These are phyloP conservation scores for Zoanthus sansibaricus DNA, from an alignment of 92 coral and sea anemone species.

Conservation along the genomic window DNA sequence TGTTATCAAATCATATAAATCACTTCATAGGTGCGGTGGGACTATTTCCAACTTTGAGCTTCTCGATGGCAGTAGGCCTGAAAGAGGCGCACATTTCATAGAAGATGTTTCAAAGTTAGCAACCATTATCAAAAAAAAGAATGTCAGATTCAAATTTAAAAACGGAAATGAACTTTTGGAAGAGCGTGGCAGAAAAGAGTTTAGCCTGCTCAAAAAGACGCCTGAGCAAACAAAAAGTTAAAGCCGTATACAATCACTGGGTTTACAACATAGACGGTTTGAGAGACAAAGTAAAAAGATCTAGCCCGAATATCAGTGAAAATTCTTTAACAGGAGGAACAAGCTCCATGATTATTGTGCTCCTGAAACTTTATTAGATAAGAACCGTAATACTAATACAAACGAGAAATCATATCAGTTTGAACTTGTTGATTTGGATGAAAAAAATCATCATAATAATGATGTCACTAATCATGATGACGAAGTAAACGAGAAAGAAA, in stretches of 20 bases:
- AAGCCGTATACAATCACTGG: conserved; percentile 9
- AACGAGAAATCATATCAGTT: neutral
- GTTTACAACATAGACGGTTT: neutral
- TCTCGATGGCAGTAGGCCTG: neutral
- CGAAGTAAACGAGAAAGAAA: neutral
- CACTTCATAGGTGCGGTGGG: neutral
- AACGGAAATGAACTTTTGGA: neutral
- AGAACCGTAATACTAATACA: neutral
- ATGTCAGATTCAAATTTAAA: neutral
- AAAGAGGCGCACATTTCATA: neutral
- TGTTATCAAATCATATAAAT: no score
- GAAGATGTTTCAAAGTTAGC: neutral
- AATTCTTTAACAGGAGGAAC: neutral
- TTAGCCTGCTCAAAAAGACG: neutral
- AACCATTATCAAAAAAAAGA: neutral
- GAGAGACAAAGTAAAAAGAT: neutral
- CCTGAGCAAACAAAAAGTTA: neutral
- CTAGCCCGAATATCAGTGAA: neutral
- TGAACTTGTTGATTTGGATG: neutral
- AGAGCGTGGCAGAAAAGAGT: neutral
- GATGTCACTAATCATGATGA: neutral
- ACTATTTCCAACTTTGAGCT: neutral
- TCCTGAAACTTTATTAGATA: neutral
- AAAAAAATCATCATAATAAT: neutral
- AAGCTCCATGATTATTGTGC: neutral